Evolutionary conservation across 37 sponge, comb jelly and placozoan species (phyloP), one percentile per base, ranked within the genome.

Genomic region (Crambe crambe): DNA sequence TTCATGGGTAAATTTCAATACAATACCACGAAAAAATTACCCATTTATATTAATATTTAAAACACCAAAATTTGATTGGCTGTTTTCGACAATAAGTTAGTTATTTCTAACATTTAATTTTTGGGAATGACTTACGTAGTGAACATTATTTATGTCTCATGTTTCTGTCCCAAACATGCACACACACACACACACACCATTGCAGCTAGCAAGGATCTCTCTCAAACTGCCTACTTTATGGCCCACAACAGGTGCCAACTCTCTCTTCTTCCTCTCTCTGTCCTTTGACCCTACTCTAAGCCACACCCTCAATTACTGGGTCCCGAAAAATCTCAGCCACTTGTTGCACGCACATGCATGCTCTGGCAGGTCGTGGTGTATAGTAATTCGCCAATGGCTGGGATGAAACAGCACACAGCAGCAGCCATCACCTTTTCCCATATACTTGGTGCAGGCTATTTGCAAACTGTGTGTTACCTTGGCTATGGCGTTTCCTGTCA

Each of bases 211-310:
- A 90, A 89, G 38, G 99, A 98, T 62, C 87, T 98, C 41, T 89
- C 90, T 9, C 92, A 95, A 85, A 91, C 92, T 9, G 92, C 99
- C 65, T 98, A 93, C 83, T 98, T 98, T 85, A 89, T 98, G 95
- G 93, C 99, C n/a, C 95, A 96, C 75, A 92, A 98, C 89, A 96
- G 95, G 95, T 95, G 58, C 25, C 82, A 63, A 35, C 29, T 36
- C 78, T 78, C 70, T 27, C 43, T 56, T 34, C 57, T 72, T 42
- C n/a, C n/a, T n/a, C n/a, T n/a, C n/a, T n/a, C n/a, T n/a, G 22
- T 25, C 3, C 30, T 18, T 42, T 42, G 8, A 43, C 44, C 72
- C 72, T 68, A 39, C 47, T 36, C 22, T 73, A 32, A 38, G n/a
- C 71, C 42, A 43, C 43, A 42, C 71, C 42, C 38, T 29, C 8